These are phyloP conservation scores for Halichoerus grypus DNA, from an alignment of 2,113 vertebrate species.

Conservation along the genomic window DNA sequence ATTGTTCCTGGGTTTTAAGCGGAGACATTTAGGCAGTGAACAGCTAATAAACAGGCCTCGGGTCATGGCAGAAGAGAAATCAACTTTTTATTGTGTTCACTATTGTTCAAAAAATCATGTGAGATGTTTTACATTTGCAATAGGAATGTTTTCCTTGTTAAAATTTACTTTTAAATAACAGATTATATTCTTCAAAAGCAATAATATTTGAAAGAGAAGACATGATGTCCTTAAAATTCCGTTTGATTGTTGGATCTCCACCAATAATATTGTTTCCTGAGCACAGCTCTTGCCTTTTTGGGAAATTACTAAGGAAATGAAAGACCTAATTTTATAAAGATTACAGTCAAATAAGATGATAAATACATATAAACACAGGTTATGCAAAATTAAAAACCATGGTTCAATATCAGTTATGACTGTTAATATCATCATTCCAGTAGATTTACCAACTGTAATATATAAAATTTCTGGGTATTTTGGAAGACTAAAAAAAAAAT, in stretches of 20 bases:
- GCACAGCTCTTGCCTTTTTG: neutral
- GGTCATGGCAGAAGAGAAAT: constrained; percentile 42
- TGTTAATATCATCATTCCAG: neutral
- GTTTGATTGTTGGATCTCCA: neutral
- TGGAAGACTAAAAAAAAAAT: constrained; percentile 10
- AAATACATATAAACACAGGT: neutral
- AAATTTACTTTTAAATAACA: constrained; percentile 46
- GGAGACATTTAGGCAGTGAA: constrained; percentile 41
- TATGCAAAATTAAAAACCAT: neutral
- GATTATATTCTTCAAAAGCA: constrained; percentile 35
- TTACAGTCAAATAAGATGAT: neutral
- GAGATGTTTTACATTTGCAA: constrained; percentile 17
- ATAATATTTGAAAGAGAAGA: constrained; percentile 17
- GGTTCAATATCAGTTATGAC: neutral
- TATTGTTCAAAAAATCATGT: constrained; percentile 4
- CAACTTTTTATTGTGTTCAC: constrained; percentile 40
- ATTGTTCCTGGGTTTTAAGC: constrained; percentile 33
- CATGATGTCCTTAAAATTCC: neutral
- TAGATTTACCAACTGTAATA: neutral
- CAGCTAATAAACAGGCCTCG: constrained; percentile 48
- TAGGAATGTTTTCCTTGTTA: constrained; percentile 34
- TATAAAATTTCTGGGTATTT: constrained; percentile 29
- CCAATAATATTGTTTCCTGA: neutral
- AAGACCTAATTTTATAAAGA: constrained; percentile 35
- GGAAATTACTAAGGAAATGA: constrained; percentile 6